phyloP scores from a whole-genome alignment of 2,113 vertebrate species.

The Heteronetta atricapilla region DNA sequence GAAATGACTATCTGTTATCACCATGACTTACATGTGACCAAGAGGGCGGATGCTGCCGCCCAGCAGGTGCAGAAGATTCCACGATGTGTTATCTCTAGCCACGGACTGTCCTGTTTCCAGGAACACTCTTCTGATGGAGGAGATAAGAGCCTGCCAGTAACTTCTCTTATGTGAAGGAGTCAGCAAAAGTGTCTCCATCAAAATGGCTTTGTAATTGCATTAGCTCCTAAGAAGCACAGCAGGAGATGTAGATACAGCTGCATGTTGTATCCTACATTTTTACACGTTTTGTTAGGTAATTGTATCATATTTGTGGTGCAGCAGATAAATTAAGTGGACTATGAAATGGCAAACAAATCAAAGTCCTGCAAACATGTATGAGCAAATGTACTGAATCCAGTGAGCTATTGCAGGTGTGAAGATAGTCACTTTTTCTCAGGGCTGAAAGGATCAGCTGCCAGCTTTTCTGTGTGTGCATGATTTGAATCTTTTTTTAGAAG shows the following conservation, averaged over 20 bases:
- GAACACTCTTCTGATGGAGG: slow-evolving; percentile 30
- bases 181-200: background rate
- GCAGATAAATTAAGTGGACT: background rate
- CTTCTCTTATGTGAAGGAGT: background rate
- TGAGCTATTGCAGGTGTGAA: background rate
- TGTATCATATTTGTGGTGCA: background rate
- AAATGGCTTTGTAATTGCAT: background rate
- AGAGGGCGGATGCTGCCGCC: slow-evolving; percentile 7
- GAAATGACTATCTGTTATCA: background rate
- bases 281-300: background rate
- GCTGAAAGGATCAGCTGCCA: background rate
- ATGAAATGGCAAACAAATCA: background rate
- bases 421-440: background rate
- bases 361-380: background rate
- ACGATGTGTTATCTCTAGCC: slow-evolving; percentile 26
- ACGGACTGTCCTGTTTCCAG: slow-evolving; percentile 48
- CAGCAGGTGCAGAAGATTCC: slow-evolving; percentile 54
- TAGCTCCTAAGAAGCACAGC: background rate
- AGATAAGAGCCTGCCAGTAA: slow-evolving; percentile 40
- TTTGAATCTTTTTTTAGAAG: background rate
- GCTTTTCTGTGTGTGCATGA: background rate
- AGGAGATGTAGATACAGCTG: background rate
- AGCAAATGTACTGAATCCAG: background rate
- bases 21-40: background rate
- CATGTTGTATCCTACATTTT: background rate